Conservation (phyloP, 2,797 vertebrate genomes). For the Numenius phaeopus region DNA sequence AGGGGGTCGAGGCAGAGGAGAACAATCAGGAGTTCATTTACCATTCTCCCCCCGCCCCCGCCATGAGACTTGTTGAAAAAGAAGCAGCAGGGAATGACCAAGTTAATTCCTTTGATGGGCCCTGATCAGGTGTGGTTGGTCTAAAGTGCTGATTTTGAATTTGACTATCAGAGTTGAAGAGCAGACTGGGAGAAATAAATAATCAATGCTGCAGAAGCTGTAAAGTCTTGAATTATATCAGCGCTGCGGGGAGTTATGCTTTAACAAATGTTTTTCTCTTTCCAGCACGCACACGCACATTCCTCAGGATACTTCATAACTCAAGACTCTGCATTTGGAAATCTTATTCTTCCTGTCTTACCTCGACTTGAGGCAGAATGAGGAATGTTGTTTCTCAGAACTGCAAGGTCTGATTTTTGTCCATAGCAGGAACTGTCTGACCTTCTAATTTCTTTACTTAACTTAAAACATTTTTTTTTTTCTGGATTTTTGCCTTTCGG, state of each 20-base stretch:
- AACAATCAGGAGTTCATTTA: neutral
- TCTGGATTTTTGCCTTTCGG: neutral
- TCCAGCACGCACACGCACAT: constrained; percentile 93
- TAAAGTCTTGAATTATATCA: neutral
- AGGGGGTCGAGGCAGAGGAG: neutral
- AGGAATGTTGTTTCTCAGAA: constrained; percentile 41
- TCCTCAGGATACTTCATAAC: constrained; percentile 99
- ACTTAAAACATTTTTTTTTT: neutral
- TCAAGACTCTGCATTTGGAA: constrained; percentile 97
- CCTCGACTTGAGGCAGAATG: constrained; percentile 92
- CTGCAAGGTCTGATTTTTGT: constrained; percentile 14
- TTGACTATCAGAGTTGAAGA: neutral
- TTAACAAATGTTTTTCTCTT: constrained; percentile 45
- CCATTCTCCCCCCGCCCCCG: neutral
- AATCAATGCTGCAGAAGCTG: neutral
- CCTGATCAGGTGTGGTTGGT: neutral
- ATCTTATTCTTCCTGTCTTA: constrained; percentile 96
- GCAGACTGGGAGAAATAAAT: neutral
- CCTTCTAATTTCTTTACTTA: neutral
- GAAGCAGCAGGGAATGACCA: neutral
- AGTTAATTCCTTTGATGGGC: neutral
- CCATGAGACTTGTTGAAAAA: neutral
- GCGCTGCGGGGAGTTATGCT: neutral
- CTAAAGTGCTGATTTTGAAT: neutral
- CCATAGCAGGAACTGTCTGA: neutral